Base-by-base conservation (phyloP, 2,888 invertebrate genomes). In the Salticus scenicus region DNA sequence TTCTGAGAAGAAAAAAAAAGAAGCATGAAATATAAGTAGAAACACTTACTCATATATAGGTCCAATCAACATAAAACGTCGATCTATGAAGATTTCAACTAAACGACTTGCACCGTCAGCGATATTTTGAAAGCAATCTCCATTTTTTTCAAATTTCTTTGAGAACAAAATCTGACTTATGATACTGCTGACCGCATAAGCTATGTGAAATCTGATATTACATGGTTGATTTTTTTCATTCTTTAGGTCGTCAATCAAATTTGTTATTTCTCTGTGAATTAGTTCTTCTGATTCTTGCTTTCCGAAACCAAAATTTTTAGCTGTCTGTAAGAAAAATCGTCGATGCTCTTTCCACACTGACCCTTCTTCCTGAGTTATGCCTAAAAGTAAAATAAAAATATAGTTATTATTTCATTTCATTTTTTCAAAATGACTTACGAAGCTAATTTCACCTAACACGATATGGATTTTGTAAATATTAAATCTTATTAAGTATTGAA, bases 361-460 rank as follows among this genome's bases (percentile, higher is more conserved):
- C 0, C 95, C 95, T 82, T 95, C 95, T 1, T 93, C 92, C 89
- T 95, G 95, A 1, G 95, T 93, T 27, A 95, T 92, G 0, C 95
- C 94, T 94, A 89, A 37, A 90, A 89, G 87, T 42, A 71, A 69
- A 63, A 41, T 69, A 10, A 10, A 37, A 37, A 37, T n/a, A n/a
- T n/a, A n/a, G n/a, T n/a, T n/a, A n/a, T n/a, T n/a, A n/a, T n/a
- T n/a, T n/a, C n/a, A n/a, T n/a, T n/a, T n/a, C n/a, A n/a, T n/a
- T n/a, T n/a, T n/a, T n/a, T n/a, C n/a, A n/a, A n/a, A n/a, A n/a
- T n/a, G n/a, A n/a, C n/a, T n/a, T n/a, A n/a, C n/a, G n/a, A n/a
- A n/a, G n/a, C n/a, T n/a, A n/a, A n/a, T n/a, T n/a, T n/a, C n/a
- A n/a, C n/a, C n/a, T n/a, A n/a, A n/a, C n/a, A n/a, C n/a, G n/a